Evolutionary conservation across 2,113 vertebrate genomes (phyloP), one percentile per base, ranked within the genome.

Genomic region (Butorides virescens): DNA sequence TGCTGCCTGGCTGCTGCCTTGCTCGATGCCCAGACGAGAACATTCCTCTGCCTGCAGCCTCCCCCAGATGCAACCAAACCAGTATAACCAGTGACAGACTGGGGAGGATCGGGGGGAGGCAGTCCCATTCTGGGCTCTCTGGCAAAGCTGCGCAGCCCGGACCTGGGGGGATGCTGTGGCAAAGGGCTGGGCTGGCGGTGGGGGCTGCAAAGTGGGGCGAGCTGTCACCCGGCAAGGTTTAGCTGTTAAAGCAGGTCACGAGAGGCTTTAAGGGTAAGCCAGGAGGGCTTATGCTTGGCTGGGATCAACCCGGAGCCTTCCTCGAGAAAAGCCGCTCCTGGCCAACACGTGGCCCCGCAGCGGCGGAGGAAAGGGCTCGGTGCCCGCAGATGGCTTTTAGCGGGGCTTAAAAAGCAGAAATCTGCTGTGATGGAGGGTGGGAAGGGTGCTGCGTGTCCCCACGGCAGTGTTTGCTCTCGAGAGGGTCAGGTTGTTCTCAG

Each of bases 381-480:
- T 1, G 2, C 71, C 19, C 0, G 0, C 58, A 27, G 42, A 15
- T 0, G 7, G 79, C 37, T 63, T 23, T 53, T 7, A 19, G 36
- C 32, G 10, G 34, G 53, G 10, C 26, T 86, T 25, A 19, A 23
- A 23, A 17, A 6, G 1, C 0, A 10, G n/a, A 15, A 22, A 52
- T 16, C 10, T 13, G 39, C 42, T 2, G 1, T 9, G 16, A 42
- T 15, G 30, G 8, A 13, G 56, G 11, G 13, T 3, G 29, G 72
- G 44, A 29, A 65, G 20, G 34, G 44, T 3, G 7, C n/a, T 10
- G 30, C 2, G 22, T 11, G 4, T 15, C 26, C 21, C 21, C 5
- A 4, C 12, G 12, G 62, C n/a, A 7, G 9, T 1, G 11, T 2
- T 11, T 2, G n/a, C 18, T 42, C 25, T 34, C 13, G 42, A 37